Evolutionary conservation across 2,888 invertebrate species (phyloP).

Genomic region (Apoderus coryli): DNA sequence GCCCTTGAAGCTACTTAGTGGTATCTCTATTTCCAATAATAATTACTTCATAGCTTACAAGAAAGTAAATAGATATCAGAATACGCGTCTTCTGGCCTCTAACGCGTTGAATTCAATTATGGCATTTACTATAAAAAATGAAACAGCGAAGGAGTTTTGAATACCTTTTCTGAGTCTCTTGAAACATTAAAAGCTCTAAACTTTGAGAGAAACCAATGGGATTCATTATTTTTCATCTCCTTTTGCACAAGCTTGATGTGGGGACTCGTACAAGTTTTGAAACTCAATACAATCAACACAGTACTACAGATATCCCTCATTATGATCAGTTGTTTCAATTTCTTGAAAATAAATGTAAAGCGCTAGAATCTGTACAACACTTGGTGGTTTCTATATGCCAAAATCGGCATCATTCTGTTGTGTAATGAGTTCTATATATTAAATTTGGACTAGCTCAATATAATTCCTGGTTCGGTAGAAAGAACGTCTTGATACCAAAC

Average conservation of each 20-base stretch:
- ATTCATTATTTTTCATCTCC: slow-evolving; percentile 2
- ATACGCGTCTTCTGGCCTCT: slow-evolving; percentile 3
- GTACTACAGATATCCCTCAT: slow-evolving; percentile 2
- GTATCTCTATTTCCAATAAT: slow-evolving; percentile 1
- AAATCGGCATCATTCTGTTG: no score
- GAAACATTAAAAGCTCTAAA: slow-evolving; percentile 4
- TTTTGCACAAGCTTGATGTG: slow-evolving; percentile 5
- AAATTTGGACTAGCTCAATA: no score
- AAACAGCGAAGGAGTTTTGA: slow-evolving; percentile 4
- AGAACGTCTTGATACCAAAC: no score
- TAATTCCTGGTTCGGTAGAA: no score
- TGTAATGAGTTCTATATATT: no score
- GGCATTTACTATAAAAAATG: slow-evolving; percentile 6
- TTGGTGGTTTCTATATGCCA: no score
- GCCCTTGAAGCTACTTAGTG: slow-evolving; percentile 5
- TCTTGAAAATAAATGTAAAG: slow-evolving; percentile 7
- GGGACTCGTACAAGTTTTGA: slow-evolving; percentile 5
- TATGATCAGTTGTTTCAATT: slow-evolving; percentile 1
- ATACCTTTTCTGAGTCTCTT: slow-evolving; percentile 7
- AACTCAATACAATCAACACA: no score
- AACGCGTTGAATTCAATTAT: slow-evolving; percentile 5
- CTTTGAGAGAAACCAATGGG: slow-evolving; percentile 2
- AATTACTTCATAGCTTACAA: slow-evolving; percentile 3
- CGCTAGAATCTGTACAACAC: not conserved
- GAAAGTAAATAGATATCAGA: no score